phyloP scores from a whole-genome alignment of 2,888 invertebrate genomes.

The Alentia gelatinosa region DNA sequence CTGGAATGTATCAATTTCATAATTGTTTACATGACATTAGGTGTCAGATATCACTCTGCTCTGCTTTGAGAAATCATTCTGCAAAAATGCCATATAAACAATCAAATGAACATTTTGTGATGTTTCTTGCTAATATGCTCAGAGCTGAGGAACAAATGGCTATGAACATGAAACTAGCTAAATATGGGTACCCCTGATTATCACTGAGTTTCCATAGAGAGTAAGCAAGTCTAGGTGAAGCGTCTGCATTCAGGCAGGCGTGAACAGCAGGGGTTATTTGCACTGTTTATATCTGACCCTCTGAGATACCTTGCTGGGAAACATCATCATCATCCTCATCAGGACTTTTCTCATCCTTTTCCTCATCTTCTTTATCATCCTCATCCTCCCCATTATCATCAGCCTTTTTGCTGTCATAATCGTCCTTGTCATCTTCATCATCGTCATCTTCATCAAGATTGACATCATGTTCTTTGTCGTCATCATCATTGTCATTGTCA shows the following conservation, averaged over 20 bases:
- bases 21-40: too few species aligned
- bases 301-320: background rate
- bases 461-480: background rate
- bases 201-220: background rate
- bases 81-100: background rate
- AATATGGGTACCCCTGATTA: background rate
- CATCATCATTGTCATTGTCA: background rate
- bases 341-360: background rate
- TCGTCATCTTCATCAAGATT: conserved; percentile 1
- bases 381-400: background rate
- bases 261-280: background rate
- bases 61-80: background rate
- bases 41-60: too few species aligned
- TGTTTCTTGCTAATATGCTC: background rate
- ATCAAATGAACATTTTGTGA: background rate
- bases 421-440: background rate
- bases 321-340: background rate
- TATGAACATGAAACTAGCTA: background rate
- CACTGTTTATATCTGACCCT: background rate
- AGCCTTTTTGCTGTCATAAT: background rate
- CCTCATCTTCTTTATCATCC: background rate
- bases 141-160: background rate
- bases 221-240: background rate
- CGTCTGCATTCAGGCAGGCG: background rate
- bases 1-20: too few species aligned